A percentile compares a stretch with the other conserved stretches of the same genome.
Evolutionary conservation across 35 echinoderm and acorn worm species (phyloP).

Genomic region (Holothuria glaberrima): DNA sequence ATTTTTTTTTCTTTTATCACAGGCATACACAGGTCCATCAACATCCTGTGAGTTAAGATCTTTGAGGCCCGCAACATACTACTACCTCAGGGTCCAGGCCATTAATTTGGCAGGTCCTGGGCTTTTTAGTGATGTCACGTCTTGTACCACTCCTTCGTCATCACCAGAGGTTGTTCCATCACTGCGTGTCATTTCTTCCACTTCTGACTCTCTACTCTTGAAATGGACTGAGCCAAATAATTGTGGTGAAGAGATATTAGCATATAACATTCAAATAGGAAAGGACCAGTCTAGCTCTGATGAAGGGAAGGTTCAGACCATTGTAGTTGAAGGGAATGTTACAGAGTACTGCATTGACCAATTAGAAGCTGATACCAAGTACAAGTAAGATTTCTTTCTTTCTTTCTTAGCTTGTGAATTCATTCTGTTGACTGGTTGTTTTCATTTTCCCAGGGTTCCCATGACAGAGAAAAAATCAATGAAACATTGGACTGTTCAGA

Average conservation of each 20-base stretch:
- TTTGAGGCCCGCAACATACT: slow-evolving; percentile 89
- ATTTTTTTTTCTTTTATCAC: not conserved
- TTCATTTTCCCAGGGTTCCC: no score
- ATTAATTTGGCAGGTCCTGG: slow-evolving; percentile 91
- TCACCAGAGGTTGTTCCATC: slow-evolving; percentile 89
- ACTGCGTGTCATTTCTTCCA: slow-evolving; percentile 84
- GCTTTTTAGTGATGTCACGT: slow-evolving; percentile 88
- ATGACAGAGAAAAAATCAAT: no score
- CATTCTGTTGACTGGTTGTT: no score
- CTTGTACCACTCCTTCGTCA: slow-evolving; percentile 85
- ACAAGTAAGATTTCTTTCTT: slow-evolving; percentile 71
- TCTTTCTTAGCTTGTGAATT: no score
- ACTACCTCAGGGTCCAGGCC: slow-evolving; percentile 96
- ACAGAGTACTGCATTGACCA: slow-evolving; percentile 93
- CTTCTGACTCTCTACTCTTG: slow-evolving; percentile 86
- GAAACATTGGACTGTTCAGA: no score
- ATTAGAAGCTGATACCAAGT: slow-evolving; percentile 93
- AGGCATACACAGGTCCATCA: slow-evolving; percentile 85
- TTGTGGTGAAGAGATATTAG: slow-evolving; percentile 89
- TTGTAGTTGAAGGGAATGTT: slow-evolving; percentile 80
- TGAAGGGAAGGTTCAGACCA: slow-evolving; percentile 73
- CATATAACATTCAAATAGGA: slow-evolving; percentile 97
- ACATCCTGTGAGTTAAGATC: slow-evolving; percentile 79
- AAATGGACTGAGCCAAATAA: slow-evolving; percentile 94
- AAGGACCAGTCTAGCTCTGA: slow-evolving; percentile 75